These are phyloP conservation scores for Phenacoccus solenopsis DNA, from an alignment of 1,140 invertebrate species.

Conservation along the genomic window DNA sequence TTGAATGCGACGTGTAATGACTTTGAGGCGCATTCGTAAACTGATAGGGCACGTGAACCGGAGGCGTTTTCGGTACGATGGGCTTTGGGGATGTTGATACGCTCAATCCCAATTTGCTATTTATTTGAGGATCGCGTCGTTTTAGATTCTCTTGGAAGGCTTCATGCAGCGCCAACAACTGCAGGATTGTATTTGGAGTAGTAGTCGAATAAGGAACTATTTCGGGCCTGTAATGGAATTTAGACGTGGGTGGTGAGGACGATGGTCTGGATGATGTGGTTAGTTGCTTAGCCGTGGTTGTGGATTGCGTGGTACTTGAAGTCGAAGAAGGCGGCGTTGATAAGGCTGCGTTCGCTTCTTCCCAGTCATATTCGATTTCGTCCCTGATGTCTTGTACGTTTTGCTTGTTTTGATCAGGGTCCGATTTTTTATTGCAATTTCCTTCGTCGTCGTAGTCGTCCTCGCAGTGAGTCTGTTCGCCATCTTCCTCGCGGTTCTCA, in stretches of 20 bases:
- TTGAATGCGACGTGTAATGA: neutral
- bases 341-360: conserved; percentile 25
- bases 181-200: conserved; percentile 27
- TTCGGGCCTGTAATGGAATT: conserved; percentile 20
- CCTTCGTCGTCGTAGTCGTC: conserved; percentile 32
- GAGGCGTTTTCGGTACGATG: neutral
- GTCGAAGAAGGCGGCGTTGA: conserved; percentile 24
- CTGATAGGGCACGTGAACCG: neutral
- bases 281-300: conserved; percentile 30
- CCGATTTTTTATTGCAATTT: conserved; percentile 23
- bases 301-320: conserved; percentile 27
- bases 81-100: neutral
- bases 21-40: neutral
- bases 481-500: conserved; percentile 21
- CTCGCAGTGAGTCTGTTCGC: conserved; percentile 27
- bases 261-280: conserved; percentile 25
- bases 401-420: conserved; percentile 25
- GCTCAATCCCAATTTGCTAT: neutral
- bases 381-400: conserved; percentile 20
- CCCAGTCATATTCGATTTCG: conserved; percentile 22
- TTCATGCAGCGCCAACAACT: conserved; percentile 29
- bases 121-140: conserved; percentile 19
- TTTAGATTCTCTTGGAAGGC: conserved; percentile 28
- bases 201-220: conserved; percentile 22
- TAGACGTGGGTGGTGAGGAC: conserved; percentile 29